Base-by-base conservation (phyloP, 1,140 invertebrate genomes). In the Drosophila leontia region DNA sequence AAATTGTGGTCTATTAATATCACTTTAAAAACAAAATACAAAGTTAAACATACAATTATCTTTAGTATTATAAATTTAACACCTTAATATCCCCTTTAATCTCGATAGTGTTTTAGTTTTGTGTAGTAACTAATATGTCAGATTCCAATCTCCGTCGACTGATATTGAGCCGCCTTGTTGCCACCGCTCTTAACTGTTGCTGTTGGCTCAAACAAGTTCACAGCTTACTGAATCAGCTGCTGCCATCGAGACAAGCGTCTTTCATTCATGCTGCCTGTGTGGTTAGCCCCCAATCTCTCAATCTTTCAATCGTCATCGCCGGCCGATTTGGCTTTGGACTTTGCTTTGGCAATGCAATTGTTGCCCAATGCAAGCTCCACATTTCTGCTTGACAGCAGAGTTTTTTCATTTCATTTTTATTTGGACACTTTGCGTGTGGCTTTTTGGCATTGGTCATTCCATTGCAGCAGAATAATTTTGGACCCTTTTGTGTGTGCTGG, bases 391-490 rank as follows among this genome's bases (percentile, higher is more conserved):
- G 19, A n/a, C 51, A 56, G 51, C 39, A 12, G 42, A 70, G 64
- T 32, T 47, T 41, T 47, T 67, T 53, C 50, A 23, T 23, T 48
- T 32, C n/a, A 15, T 69, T 45, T 69, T 45, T 15, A 34, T 71
- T 47, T 72, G 15, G 44, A 55, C 58, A 48, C 58, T 81, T 80
- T 62, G 59, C 50, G 37, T 53, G 55, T 63, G 11, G 65, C 37
- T 35, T 80, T 80, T 80, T 63, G 71, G 57, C 60, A 75, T 75
- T 79, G 74, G 51, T 67, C 50, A 75, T 37, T 75, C 75, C 78
- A 75, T 88, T 87, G 84, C 84, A 84, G 72, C 84, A 87, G 84
- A 87, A 87, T 87, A 87, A 87, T 81, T 87, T 84, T 67, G 48
- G 34, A 29, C 29, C 48, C 61, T 81, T 84, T 87, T 88, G 84